phyloP scores from a whole-genome alignment of 2,888 invertebrate genomes.

The Heliconius erato region DNA sequence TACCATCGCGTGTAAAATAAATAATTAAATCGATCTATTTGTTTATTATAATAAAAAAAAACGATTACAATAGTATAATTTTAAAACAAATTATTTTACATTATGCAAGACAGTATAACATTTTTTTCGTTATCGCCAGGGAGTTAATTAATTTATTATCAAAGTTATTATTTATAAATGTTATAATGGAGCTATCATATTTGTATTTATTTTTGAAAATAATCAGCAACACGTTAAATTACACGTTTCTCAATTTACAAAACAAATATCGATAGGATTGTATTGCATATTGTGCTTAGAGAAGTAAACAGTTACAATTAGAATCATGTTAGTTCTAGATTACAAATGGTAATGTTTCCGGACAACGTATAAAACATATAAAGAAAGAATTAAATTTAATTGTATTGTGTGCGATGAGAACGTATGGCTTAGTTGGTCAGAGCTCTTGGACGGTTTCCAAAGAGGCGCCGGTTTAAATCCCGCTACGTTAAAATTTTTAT shows the following conservation, averaged over 20 bases:
- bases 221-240: background rate
- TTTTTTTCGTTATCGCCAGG: background rate
- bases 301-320: background rate
- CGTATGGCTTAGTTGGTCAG: no score
- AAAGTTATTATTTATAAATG: background rate
- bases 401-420: no score
- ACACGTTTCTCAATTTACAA: background rate
- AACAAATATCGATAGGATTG: background rate
- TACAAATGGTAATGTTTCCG: background rate
- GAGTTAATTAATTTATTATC: background rate
- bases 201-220: background rate
- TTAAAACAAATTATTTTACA: background rate
- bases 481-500: no score
- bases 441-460: no score
- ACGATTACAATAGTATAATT: background rate
- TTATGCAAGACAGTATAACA: background rate
- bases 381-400: background rate
- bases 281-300: background rate
- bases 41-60: background rate
- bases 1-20: background rate
- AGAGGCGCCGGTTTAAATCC: no score
- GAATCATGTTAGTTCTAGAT: background rate
- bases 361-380: background rate
- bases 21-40: background rate
- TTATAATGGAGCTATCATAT: background rate